Base-by-base conservation (phyloP, 2,888 invertebrate genomes). In the Conistra vaccinii region DNA sequence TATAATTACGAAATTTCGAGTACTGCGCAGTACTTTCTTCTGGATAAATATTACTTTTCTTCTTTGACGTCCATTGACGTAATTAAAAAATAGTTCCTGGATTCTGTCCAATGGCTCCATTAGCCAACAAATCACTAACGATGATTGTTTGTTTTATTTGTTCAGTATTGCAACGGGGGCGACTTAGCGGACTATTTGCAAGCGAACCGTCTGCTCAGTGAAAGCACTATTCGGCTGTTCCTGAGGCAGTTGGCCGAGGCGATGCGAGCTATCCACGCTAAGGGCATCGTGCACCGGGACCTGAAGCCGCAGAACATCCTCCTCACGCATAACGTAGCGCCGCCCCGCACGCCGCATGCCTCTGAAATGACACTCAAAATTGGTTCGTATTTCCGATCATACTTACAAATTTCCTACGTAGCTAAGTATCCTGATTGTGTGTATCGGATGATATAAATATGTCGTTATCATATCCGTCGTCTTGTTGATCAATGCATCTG, bases 301-400 rank as follows among this genome's bases (percentile, higher is more conserved):
- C 97, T 99, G 92, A 99, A 99, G 95, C 99, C 99, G 67, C 99
- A 99, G 97, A 99, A 99, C 96, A 99, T 99, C 92, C 97, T 99
- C 81, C 97, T 99, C 85, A 99, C 99, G 90, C 98, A 99, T 94
- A 98, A 94, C 97, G 98, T 93, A 35, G 92, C 94, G 63, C 95
- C 96, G 75, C 96, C 95, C 10, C 95, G 96, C 82, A 97, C 98
- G 74, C 98, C 98, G 17, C 97, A 97, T 89, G 98, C 97, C 69
- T 97, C 97, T 23, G 98, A 99, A 94, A 99, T 99, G 87, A 98
- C 98, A 80, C 97, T 99, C 72, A 99, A 99, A 97, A 99, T 99
- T 90, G 99, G 99, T 99, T 96, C 95, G 91, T 81, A 79, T 72
- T 58, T 68, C 53, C 32, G n/a, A 42, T 35, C 35, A 26, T 29